Evolutionary conservation across 2,797 vertebrate species (phyloP).

Genomic region (Tauraco hartlaubi): DNA sequence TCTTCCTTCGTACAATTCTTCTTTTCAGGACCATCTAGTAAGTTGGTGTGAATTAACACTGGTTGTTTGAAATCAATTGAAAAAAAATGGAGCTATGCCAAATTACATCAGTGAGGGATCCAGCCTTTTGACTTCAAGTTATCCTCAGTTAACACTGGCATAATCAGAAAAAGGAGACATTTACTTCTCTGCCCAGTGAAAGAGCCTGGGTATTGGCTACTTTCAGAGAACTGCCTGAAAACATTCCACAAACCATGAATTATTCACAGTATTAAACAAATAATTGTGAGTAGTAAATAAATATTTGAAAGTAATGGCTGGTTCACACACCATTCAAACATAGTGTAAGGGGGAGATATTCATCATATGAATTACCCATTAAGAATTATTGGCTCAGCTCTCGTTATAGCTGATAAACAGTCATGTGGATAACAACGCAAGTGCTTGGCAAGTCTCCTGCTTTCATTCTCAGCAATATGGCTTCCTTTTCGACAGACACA

Average conservation of each 20-base stretch:
- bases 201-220: constrained; percentile 60
- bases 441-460: constrained; percentile 56
- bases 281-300: constrained; percentile 75
- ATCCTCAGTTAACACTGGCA: constrained; percentile 68
- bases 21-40: constrained; percentile 51
- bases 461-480: constrained; percentile 59
- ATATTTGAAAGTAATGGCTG: constrained; percentile 69
- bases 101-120: constrained; percentile 58
- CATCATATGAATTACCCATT: constrained; percentile 72
- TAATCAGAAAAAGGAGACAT: constrained; percentile 68
- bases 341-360: constrained; percentile 57
- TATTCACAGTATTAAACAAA: constrained; percentile 72
- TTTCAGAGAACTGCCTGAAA: constrained; percentile 65
- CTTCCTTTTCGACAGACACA: constrained; percentile 56
- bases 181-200: constrained; percentile 59
- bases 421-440: constrained; percentile 62
- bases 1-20: constrained; percentile 18
- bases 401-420: constrained; percentile 67
- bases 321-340: constrained; percentile 58
- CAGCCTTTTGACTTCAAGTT: constrained; percentile 70
- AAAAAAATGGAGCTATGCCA: constrained; percentile 31
- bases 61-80: constrained; percentile 49
- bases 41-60: constrained; percentile 62
- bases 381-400: constrained; percentile 64
- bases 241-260: constrained; percentile 66